Evolutionary conservation across 2,888 invertebrate species (phyloP).

Genomic region (Nephrotoma guestfalica): DNA sequence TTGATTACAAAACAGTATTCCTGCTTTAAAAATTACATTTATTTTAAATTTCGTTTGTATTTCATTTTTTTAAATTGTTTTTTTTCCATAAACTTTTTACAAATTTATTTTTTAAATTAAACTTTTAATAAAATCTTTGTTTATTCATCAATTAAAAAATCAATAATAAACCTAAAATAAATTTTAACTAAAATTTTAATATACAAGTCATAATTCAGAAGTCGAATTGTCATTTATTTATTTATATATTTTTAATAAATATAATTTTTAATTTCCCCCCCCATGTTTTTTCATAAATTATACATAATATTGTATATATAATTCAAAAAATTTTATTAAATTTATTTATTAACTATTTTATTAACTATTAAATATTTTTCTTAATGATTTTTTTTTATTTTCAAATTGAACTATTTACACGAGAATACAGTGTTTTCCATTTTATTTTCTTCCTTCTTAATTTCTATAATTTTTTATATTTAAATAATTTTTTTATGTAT

Average conservation of each 20-base stretch:
- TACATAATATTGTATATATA: background rate
- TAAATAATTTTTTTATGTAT: background rate
- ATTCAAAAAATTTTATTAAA: background rate
- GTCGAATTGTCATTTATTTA: background rate
- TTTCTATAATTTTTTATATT: background rate
- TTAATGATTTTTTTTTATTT: background rate
- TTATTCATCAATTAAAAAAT: background rate
- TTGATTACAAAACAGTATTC: conserved; percentile 4
- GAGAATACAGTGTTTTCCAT: background rate
- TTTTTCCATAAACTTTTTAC: background rate
- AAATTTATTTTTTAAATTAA: background rate
- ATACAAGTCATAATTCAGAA: background rate
- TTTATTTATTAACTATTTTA: background rate
- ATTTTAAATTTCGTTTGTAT: background rate
- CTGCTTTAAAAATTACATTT: conserved; percentile 3
- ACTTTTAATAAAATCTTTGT: background rate
- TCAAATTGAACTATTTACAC: conserved; percentile 1
- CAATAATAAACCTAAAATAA: background rate
- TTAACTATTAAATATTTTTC: background rate
- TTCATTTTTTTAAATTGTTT: background rate
- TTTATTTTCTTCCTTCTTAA: background rate
- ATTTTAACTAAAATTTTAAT: background rate
- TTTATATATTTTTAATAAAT: background rate
- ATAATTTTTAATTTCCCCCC: background rate
- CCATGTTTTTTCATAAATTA: background rate